phyloP scores from a whole-genome alignment of 23 tunicate genomes.

The Ciona savignyi region DNA sequence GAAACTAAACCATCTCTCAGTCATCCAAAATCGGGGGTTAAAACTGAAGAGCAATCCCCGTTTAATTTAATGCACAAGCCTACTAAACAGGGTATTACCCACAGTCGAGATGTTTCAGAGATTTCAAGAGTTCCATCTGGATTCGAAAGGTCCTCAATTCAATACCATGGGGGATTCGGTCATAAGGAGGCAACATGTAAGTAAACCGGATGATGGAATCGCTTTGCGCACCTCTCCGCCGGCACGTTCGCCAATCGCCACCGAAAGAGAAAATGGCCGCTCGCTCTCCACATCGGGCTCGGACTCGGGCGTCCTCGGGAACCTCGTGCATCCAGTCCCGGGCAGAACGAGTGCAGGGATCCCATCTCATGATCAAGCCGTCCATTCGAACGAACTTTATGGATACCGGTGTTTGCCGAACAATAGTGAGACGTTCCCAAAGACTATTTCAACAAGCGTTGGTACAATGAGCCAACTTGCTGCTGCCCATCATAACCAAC shows the following conservation, averaged over 20 bases:
- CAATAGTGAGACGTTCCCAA: neutral
- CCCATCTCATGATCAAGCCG: neutral
- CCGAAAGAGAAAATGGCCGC: constrained; percentile 9
- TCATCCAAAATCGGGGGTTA: neutral
- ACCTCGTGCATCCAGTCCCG: neutral
- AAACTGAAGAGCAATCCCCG: neutral
- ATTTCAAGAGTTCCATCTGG: neutral
- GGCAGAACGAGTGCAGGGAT: neutral
- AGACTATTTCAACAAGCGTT: neutral
- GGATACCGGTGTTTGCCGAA: neutral
- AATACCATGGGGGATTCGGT: neutral
- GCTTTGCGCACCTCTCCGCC: neutral
- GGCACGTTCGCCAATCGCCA: neutral
- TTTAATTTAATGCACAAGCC: neutral
- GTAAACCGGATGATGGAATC: neutral
- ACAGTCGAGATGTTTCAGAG: neutral
- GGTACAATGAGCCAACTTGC: neutral
- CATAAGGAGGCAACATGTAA: neutral
- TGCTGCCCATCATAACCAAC: neutral
- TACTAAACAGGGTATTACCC: neutral
- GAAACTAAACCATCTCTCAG: neutral
- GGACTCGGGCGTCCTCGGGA: neutral
- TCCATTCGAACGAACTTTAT: neutral
- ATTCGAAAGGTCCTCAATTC: neutral
- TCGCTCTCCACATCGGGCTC: constrained; percentile 9